Evolutionary conservation across 2,797 vertebrate genomes (phyloP).

Genomic region (Aplochiton taeniatus): DNA sequence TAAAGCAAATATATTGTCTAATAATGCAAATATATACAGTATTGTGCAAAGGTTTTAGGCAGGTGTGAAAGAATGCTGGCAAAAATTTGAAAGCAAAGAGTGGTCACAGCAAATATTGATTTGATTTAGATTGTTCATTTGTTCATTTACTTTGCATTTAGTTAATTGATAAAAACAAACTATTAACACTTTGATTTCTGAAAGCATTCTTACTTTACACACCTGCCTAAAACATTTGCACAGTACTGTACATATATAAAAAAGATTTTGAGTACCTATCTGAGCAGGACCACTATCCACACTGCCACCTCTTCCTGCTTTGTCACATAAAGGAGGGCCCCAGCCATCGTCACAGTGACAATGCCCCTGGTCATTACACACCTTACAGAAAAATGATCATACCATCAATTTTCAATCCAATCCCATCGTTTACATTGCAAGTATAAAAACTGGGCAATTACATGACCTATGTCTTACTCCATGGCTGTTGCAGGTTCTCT

Average conservation of each 20-base stretch:
- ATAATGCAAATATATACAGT: neutral
- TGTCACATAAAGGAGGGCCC: slow-evolving; percentile 64
- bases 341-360: slow-evolving; percentile 76
- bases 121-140: too few species aligned
- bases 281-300: slow-evolving; percentile 75
- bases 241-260: too few species aligned
- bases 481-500: slow-evolving; percentile 69
- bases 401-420: neutral
- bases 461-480: slow-evolving; percentile 74
- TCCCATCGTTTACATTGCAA: neutral
- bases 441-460: neutral
- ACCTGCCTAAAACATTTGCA: too few species aligned
- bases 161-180: too few species aligned
- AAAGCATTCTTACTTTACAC: too few species aligned
- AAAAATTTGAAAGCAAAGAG: too few species aligned
- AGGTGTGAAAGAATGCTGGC: too few species aligned
- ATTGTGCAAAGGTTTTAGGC: too few species aligned
- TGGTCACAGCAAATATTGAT: too few species aligned
- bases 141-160: too few species aligned
- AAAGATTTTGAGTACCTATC: slow-evolving; percentile 62
- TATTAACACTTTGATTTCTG: too few species aligned
- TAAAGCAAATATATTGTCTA: neutral
- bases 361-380: slow-evolving; percentile 70
- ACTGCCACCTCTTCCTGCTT: slow-evolving; percentile 73
- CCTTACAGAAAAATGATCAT: slow-evolving; percentile 34